Percentiles rank a stretch among this genome's conserved stretches.
Conservation (phyloP, 2,113 vertebrate species). For the Apus apus region DNA sequence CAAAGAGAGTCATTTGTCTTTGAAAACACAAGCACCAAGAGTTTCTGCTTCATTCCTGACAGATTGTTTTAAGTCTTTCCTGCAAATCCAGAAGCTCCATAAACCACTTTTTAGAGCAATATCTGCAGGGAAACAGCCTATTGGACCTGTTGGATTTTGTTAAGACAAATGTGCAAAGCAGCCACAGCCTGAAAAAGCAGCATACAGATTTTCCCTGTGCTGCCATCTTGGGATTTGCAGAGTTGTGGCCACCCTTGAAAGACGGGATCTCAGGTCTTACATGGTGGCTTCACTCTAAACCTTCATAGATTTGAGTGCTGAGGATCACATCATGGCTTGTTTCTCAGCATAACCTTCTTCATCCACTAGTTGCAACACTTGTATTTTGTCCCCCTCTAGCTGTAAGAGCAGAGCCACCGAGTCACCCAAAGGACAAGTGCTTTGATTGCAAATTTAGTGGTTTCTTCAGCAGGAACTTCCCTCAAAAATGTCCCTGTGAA, state of each 20-base stretch:
- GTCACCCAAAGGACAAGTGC: conserved; percentile 6
- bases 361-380: background rate
- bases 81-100: background rate
- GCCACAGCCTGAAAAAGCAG: background rate
- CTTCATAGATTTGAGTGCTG: background rate
- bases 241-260: background rate
- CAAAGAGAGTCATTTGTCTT: background rate
- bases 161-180: background rate
- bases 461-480: conserved; percentile 29
- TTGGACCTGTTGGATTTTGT: background rate
- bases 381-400: background rate
- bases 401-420: background rate
- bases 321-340: background rate
- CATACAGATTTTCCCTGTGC: background rate
- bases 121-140: background rate
- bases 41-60: background rate
- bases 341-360: background rate
- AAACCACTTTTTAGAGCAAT: background rate
- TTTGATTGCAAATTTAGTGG: conserved; percentile 22
- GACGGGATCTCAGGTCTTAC: background rate
- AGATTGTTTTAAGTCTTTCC: background rate
- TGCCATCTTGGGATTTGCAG: background rate
- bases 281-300: background rate
- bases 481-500: background rate
- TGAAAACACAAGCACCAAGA: background rate